Evolutionary conservation across 2,113 vertebrate species (phyloP), one percentile per base, ranked within the genome.

Genomic region (Nothobranchius furzeri): DNA sequence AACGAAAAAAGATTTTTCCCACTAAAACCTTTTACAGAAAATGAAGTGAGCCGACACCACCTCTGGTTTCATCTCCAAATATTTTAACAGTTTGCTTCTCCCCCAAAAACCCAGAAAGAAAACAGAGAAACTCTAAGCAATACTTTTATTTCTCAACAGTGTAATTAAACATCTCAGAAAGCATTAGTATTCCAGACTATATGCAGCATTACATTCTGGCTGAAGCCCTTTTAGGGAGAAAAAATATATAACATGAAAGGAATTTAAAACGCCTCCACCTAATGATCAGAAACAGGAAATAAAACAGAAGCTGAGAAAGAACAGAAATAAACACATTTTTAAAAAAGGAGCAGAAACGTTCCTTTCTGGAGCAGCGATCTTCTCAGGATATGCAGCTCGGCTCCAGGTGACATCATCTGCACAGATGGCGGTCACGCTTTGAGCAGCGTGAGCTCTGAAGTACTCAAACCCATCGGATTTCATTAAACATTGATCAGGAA

Each of bases 161-260:
- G 75, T 75, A 79, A 45, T 66, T 46, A 54, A 52, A 79, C 73
- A 60, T 84, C 70, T 87, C 53, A 74, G 59, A 64, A 79, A 64
- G 71, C 82, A 8, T 40, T 40, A 40, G 37, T 40, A 40, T 40
- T 86, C 90, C 89, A 86, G 85, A 83, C 72, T 76, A 89, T 84
- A 88, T 75, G 73, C 68, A 68, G 52, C 71, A 66, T 90, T 88
- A 89, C 37, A 90, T 85, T 92, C 81, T 78, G 75, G 78, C 81
- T 86, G 52, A 73, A 91, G 89, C 92, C 88, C 88, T 91, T 92
- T 73, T 30, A 30, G 30, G 30, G 30, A 40, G 37, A 47, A 79
- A 81, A 56, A 65, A 73, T 58, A 66, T 55, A 2, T 55, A 2
- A 30, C 25, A 63, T 70, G 68, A 84, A 25, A 2, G 30, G 30